Evolutionary conservation across 92 coral and sea anemone genomes (phyloP).

Genomic region (Palythoa grandis): DNA sequence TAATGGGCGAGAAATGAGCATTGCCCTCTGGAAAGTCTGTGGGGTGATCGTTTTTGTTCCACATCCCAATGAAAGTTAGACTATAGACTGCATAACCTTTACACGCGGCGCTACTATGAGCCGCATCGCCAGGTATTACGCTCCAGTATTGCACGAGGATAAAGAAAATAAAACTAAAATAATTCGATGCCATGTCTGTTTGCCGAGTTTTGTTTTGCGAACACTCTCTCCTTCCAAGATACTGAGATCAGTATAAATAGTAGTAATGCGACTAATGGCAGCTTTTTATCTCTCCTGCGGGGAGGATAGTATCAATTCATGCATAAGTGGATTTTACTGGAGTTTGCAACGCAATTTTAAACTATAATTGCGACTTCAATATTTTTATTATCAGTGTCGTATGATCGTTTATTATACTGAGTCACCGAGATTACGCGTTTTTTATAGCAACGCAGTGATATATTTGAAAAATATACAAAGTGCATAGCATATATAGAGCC

Average conservation of each 20-base stretch:
- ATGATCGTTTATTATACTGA: too few species aligned
- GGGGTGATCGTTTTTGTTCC: slow-evolving; percentile 57
- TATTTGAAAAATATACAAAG: too few species aligned
- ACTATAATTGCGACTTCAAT: not conserved
- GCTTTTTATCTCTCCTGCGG: not conserved
- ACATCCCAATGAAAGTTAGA: slow-evolving; percentile 51
- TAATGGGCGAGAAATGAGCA: slow-evolving; percentile 62
- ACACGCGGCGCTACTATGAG: slow-evolving; percentile 38
- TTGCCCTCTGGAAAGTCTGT: slow-evolving; percentile 25
- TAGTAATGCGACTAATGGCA: not conserved
- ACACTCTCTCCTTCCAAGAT: not conserved
- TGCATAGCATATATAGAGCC: too few species aligned
- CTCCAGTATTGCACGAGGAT: slow-evolving; percentile 23
- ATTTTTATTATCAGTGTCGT: not conserved
- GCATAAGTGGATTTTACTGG: not conserved
- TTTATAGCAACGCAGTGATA: too few species aligned
- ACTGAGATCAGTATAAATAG: not conserved
- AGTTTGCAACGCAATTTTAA: not conserved
- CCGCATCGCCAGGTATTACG: slow-evolving; percentile 26
- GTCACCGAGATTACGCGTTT: too few species aligned
- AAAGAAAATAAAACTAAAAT: not conserved
- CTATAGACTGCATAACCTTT: slow-evolving; percentile 59
- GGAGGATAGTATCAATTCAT: not conserved
- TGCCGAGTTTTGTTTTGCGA: not conserved
- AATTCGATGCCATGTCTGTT: slow-evolving; percentile 9